These are phyloP conservation scores for Epinephelus awoara DNA, from an alignment of 2,797 vertebrate species.

Conservation along the genomic window DNA sequence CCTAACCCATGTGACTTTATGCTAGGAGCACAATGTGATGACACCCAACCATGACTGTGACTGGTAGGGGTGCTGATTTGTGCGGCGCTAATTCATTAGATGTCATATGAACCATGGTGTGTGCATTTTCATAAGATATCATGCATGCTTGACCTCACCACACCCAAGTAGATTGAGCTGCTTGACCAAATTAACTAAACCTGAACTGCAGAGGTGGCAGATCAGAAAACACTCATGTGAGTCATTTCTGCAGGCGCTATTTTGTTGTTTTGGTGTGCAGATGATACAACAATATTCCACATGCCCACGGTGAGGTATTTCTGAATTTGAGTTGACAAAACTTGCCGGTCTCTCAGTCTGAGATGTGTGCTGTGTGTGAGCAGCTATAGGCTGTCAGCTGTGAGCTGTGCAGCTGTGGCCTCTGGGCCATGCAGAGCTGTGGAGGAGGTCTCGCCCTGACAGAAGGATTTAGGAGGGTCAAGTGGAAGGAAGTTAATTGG, in stretches of 20 bases:
- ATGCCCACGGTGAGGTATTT: slow-evolving; percentile 1
- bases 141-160: not conserved
- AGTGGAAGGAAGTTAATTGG: slow-evolving; percentile 51
- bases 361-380: slow-evolving; percentile 3
- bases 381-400: slow-evolving; percentile 28
- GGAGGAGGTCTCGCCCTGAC: slow-evolving; percentile 43
- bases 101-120: too few species aligned
- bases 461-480: slow-evolving; percentile 49
- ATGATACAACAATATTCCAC: slow-evolving; percentile 8
- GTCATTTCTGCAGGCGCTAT: not conserved
- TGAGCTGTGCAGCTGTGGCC: slow-evolving; percentile 21
- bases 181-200: not conserved
- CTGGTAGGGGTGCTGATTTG: too few species aligned
- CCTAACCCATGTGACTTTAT: too few species aligned
- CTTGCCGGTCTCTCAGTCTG: not conserved
- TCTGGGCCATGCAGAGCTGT: slow-evolving; percentile 24
- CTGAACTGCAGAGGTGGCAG: not conserved
- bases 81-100: too few species aligned
- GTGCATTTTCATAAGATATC: too few species aligned
- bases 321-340: slow-evolving; percentile 5
- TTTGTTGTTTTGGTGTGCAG: too few species aligned
- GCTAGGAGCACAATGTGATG: too few species aligned
- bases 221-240: not conserved
- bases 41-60: too few species aligned
- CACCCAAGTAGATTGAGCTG: not conserved